Percentiles rank a stretch among this genome's conserved stretches.
Conservation (phyloP, 2,113 vertebrate species). For the Chaenogobius annularis region DNA sequence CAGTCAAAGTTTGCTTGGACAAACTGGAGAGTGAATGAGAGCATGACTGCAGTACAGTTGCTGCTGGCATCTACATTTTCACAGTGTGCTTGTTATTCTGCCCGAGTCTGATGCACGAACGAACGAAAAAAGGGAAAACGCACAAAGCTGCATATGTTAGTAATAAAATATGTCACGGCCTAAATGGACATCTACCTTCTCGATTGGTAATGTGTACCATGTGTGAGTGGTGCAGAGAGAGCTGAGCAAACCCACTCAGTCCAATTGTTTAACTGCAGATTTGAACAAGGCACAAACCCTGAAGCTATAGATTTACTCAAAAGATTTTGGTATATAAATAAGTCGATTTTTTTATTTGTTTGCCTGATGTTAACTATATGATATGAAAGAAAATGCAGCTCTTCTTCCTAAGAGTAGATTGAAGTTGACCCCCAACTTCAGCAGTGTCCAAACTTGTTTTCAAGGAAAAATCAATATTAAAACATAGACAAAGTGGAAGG, state of each 20-base stretch:
- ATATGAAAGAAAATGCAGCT: no score
- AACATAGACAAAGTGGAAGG: no score
- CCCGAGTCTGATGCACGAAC: constrained; percentile 26
- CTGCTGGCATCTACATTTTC: constrained; percentile 35
- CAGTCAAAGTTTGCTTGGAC: not conserved
- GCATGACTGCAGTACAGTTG: constrained; percentile 10
- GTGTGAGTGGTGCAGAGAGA: constrained; percentile 52
- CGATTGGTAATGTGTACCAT: constrained; percentile 67
- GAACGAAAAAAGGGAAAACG: constrained; percentile 47
- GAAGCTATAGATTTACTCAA: not conserved
- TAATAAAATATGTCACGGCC: constrained; percentile 64
- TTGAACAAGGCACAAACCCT: constrained; percentile 1
- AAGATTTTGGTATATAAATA: no score
- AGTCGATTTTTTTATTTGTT: no score
- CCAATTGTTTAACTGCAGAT: not conserved
- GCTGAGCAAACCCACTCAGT: constrained; percentile 46
- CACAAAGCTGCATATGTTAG: constrained; percentile 63
- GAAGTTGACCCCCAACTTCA: no score
- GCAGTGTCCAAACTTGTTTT: no score
- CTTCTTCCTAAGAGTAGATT: no score
- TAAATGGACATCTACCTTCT: constrained; percentile 62
- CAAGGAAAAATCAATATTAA: no score
- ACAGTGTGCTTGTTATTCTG: constrained; percentile 36
- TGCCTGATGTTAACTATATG: no score
- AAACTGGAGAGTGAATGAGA: constrained; percentile 15